These are phyloP conservation scores for Tribolium madens DNA, from an alignment of 1,140 invertebrate species.

Conservation along the genomic window DNA sequence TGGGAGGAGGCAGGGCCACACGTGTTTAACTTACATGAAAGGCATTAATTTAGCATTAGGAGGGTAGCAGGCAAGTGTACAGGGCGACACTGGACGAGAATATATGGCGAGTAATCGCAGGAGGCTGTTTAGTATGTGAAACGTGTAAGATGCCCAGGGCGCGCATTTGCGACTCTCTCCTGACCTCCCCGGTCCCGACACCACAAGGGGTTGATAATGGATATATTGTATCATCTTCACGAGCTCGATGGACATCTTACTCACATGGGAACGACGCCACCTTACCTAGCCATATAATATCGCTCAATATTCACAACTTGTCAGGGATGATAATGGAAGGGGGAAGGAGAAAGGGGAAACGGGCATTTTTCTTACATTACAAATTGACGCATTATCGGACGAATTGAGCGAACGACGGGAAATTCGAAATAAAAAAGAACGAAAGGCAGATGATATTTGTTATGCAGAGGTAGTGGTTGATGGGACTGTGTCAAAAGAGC, in stretches of 20 bases:
- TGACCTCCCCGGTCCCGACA: constrained; percentile 46
- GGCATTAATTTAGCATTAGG: constrained; percentile 50
- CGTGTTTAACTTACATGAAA: constrained; percentile 46
- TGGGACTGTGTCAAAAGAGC: background rate
- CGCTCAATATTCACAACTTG: constrained; percentile 32
- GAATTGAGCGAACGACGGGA: background rate
- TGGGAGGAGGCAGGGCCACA: constrained; percentile 3
- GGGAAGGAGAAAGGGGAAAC: background rate
- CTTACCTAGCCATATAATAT: constrained; percentile 27
- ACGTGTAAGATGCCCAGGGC: constrained; percentile 64
- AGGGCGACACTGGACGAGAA: constrained; percentile 43
- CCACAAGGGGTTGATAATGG: constrained; percentile 63
- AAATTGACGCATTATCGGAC: constrained; percentile 30
- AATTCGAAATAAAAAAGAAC: background rate
- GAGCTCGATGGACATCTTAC: constrained; percentile 54
- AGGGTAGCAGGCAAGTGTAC: constrained; percentile 41
- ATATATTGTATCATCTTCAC: constrained; percentile 64
- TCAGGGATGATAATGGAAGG: constrained; percentile 7
- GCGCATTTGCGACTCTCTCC: constrained; percentile 62
- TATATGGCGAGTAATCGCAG: constrained; percentile 49
- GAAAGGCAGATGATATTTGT: background rate
- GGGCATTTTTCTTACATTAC: constrained; percentile 24
- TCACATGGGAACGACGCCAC: constrained; percentile 31
- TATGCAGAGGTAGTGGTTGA: background rate
- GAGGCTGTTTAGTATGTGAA: constrained; percentile 65